Evolutionary conservation across 2,113 vertebrate genomes (phyloP), one percentile per base, ranked within the genome.

Genomic region (Salvelinus namaycush): DNA sequence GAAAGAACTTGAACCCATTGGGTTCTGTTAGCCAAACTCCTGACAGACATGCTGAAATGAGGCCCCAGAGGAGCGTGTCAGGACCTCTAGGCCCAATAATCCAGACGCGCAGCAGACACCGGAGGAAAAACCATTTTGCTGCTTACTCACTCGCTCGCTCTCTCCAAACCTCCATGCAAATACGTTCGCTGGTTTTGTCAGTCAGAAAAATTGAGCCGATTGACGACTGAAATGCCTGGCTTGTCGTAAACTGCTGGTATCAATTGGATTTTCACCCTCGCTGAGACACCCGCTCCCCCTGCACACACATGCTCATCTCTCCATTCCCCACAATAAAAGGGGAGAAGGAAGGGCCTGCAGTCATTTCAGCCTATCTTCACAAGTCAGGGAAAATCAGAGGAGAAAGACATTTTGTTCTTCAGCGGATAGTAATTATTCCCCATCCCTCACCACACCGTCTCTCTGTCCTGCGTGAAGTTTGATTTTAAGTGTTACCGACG

Each of bases 31-130:
- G 92, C 90, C 91, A 93, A 92, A 88, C 81, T 88, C 75, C 84
- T 91, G 89, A 93, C 91, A 90, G 89, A 91, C 78, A 68, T 74
- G 82, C 70, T 86, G 78, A 91, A 91, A 89, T 77, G 54, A 83
- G 85, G 76, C 79, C 89, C 84, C 86, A 80, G 76, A 88, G 85
- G 83, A 92, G 73, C 69, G 68, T 86, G 84, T 86, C 84, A 73
- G 68, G 83, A 86, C 83, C 80, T 84, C 82, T 80, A 85, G 79
- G 87, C 69, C 80, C 78, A 83, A 87, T 77, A 84, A 87, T 81
- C 57, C 75, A 79, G 89, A 87, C 79, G 83, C 74, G 81, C 72
- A 88, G 76, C 75, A 87, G 82, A 82, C 65, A 68, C 29, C 62
- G 48, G 73, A 82, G 59, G 49, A 73, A 79, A 69, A 78, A 79